Percentiles rank a stretch among this genome's conserved stretches.
Evolutionary conservation across 2,797 vertebrate genomes (phyloP).

Genomic region (Decapterus maruadsi): DNA sequence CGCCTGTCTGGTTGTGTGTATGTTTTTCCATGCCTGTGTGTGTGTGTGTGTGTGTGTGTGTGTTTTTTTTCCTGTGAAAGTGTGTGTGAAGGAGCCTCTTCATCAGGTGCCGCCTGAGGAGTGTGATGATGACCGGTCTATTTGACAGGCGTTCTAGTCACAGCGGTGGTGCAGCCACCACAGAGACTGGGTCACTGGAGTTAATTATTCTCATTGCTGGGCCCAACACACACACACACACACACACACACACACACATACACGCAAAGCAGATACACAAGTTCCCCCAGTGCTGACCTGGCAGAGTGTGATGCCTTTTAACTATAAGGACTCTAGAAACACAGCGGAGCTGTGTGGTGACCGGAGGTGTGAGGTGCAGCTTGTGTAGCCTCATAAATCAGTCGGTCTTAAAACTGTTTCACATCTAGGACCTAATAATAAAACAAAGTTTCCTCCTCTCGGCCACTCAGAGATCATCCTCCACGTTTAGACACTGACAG

Average conservation of each 20-base stretch:
- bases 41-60: not conserved
- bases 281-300: conserved; percentile 35
- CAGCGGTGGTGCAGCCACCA: conserved; percentile 59
- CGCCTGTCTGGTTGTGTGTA: conserved; percentile 2
- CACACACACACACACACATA: conserved; percentile 27
- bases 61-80: not conserved
- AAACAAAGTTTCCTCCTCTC: too few relatives aligned
- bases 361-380: not conserved
- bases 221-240: conserved; percentile 36
- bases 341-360: not conserved
- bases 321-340: conserved; percentile 30
- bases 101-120: conserved; percentile 51
- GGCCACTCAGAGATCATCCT: too few relatives aligned
- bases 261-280: conserved; percentile 9
- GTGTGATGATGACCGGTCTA: conserved; percentile 64
- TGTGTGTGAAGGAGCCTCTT: conserved; percentile 36
- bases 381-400: not conserved
- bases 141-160: conserved; percentile 78
- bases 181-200: conserved; percentile 74
- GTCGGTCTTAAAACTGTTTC: too few relatives aligned
- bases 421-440: too few relatives aligned
- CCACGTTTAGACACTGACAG: too few relatives aligned
- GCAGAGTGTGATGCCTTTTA: conserved; percentile 44
- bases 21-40: not conserved
- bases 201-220: conserved; percentile 82